phyloP scores from a whole-genome alignment of 2,113 vertebrate species.

The Ciconia boyciana region DNA sequence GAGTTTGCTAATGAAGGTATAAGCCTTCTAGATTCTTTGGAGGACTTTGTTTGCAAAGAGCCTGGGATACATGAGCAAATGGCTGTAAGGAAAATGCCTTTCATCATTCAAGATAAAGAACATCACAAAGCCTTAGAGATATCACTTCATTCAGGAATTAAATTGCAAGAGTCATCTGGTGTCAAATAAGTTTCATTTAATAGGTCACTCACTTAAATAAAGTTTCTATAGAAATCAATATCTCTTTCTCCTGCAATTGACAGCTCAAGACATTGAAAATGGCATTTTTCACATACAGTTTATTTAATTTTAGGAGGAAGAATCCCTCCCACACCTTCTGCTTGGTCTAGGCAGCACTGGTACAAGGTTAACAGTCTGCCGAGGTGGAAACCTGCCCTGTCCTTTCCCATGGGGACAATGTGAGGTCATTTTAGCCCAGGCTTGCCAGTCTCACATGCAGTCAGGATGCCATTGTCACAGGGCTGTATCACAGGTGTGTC shows the following conservation, averaged over 20 bases:
- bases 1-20: not conserved
- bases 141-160: slow-evolving; percentile 47
- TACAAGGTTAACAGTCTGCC: not conserved
- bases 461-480: not conserved
- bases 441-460: not conserved
- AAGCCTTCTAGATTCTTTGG: not conserved
- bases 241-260: slow-evolving; percentile 53
- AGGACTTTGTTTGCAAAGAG: not conserved
- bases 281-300: slow-evolving; percentile 34
- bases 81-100: slow-evolving; percentile 33
- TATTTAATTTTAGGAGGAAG: slow-evolving; percentile 44
- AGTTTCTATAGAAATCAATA: slow-evolving; percentile 67
- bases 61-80: not conserved
- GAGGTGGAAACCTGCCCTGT: not conserved
- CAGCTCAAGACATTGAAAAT: slow-evolving; percentile 60
- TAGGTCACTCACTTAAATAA: slow-evolving; percentile 54
- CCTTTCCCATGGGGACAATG: not conserved
- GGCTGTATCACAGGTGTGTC: not conserved
- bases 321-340: not conserved
- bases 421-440: not conserved
- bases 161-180: slow-evolving; percentile 55
- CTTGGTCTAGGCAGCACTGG: not conserved
- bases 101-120: slow-evolving; percentile 38
- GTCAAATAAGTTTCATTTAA: slow-evolving; percentile 63
- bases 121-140: slow-evolving; percentile 38